Evolutionary conservation across 2,888 invertebrate species (phyloP).

Genomic region (Meloe dianella): DNA sequence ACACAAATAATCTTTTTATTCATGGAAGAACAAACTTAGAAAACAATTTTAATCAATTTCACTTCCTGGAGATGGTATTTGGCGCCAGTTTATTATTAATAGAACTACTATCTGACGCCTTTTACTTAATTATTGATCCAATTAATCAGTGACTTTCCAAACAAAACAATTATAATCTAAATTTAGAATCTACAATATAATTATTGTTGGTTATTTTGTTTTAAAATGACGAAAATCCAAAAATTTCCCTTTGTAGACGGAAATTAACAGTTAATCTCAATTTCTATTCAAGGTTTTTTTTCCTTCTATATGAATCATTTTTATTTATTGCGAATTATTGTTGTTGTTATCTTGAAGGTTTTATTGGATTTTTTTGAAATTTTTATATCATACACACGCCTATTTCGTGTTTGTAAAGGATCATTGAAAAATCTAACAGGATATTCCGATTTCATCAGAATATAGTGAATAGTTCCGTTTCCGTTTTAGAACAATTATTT

Average conservation of each 20-base stretch:
- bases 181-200: neutral
- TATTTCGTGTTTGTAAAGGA: neutral
- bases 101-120: slow-evolving; percentile 25
- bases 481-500: neutral
- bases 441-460: neutral
- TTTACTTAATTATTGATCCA: slow-evolving; percentile 22
- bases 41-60: slow-evolving; percentile 14
- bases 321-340: neutral
- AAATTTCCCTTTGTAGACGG: neutral
- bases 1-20: neutral
- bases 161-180: slow-evolving; percentile 14
- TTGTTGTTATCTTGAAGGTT: neutral
- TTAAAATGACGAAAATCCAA: neutral
- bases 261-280: slow-evolving; percentile 4
- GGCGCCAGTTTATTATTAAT: neutral
- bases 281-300: slow-evolving; percentile 1
- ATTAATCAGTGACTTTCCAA: slow-evolving; percentile 23
- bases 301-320: neutral
- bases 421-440: neutral
- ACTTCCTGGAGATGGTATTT: slow-evolving; percentile 26
- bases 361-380: neutral
- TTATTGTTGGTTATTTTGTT: neutral
- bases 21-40: neutral
- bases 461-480: neutral
- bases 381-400: neutral